phyloP scores from a whole-genome alignment of 2,888 invertebrate species.

The Drosophila parthenogenetica region DNA sequence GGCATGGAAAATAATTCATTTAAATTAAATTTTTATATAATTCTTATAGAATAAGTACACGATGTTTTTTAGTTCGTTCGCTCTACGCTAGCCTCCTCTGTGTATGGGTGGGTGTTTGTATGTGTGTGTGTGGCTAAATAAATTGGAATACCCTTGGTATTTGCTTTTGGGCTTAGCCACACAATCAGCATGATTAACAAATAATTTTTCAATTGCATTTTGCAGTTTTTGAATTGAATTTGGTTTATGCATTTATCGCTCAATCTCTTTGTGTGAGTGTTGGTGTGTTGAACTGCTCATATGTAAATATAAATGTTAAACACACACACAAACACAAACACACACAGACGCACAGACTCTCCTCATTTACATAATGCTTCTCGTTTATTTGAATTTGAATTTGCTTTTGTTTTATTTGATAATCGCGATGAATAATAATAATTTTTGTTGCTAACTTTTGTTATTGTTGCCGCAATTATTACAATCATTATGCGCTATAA shows the following conservation, averaged over 20 bases:
- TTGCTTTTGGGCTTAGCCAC: conserved; percentile 20
- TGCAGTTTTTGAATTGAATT: conserved; percentile 58
- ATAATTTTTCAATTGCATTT: conserved; percentile 53
- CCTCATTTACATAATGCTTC: conserved; percentile 50
- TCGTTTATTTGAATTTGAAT: conserved; percentile 46
- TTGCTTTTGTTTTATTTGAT: conserved; percentile 24
- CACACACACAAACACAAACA: conserved; percentile 24
- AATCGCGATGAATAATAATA: conserved; percentile 47
- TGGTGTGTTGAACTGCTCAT: conserved; percentile 11
- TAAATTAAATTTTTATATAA: no score
- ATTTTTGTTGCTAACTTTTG: conserved; percentile 11
- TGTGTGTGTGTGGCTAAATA: not conserved
- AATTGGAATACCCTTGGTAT: conserved; percentile 18
- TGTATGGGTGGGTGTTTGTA: not conserved
- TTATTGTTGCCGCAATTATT: conserved; percentile 4
- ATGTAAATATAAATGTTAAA: conserved; percentile 56
- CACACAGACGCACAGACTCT: no score
- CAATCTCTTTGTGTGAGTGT: conserved; percentile 15
- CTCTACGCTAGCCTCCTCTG: no score
- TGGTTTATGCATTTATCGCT: conserved; percentile 50
- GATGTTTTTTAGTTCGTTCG: no score
- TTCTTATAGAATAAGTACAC: no score
- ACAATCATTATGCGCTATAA: conserved; percentile 16
- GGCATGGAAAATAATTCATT: no score
- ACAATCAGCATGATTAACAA: conserved; percentile 51